A percentile compares a stretch with the other conserved stretches of the same genome.
phyloP scores from a whole-genome alignment of 2,888 invertebrate genomes.

The Pollenia amentaria region DNA sequence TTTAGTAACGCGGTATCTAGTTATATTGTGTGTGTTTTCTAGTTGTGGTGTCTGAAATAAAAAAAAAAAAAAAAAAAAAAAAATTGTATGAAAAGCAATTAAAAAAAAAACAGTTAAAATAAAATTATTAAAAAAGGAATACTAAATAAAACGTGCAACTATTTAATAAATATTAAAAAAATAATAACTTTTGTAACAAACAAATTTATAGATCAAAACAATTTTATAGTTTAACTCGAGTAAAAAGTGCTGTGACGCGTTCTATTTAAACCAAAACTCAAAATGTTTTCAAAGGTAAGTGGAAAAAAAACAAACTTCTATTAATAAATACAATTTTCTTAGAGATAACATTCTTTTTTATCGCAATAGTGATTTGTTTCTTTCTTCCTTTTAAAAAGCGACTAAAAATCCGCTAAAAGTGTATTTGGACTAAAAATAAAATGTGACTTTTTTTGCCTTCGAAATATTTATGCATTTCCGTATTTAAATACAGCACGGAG shows the following conservation, averaged over 20 bases:
- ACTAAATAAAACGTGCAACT: slow-evolving; percentile 48
- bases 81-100: not conserved
- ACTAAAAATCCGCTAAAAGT: slow-evolving; percentile 6
- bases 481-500: slow-evolving; percentile 44
- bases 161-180: slow-evolving; percentile 34
- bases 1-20: not conserved
- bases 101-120: slow-evolving; percentile 6
- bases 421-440: slow-evolving; percentile 68
- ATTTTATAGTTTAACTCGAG: slow-evolving; percentile 9
- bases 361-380: slow-evolving; percentile 20
- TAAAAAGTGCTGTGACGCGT: slow-evolving; percentile 8
- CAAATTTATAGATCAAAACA: not conserved
- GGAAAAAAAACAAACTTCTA: not conserved
- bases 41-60: slow-evolving; percentile 4
- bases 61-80: slow-evolving; percentile 19
- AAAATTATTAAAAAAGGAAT: slow-evolving; percentile 13
- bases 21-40: not conserved
- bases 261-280: not conserved
- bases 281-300: slow-evolving; percentile 66
- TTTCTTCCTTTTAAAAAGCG: slow-evolving; percentile 11
- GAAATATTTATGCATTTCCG: slow-evolving; percentile 63
- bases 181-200: not conserved
- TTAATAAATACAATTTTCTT: not conserved
- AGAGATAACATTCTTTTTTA: not conserved
- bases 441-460: slow-evolving; percentile 37